These are phyloP conservation scores for Falco concolor DNA, from an alignment of 2,797 vertebrate genomes.

Conservation along the genomic window DNA sequence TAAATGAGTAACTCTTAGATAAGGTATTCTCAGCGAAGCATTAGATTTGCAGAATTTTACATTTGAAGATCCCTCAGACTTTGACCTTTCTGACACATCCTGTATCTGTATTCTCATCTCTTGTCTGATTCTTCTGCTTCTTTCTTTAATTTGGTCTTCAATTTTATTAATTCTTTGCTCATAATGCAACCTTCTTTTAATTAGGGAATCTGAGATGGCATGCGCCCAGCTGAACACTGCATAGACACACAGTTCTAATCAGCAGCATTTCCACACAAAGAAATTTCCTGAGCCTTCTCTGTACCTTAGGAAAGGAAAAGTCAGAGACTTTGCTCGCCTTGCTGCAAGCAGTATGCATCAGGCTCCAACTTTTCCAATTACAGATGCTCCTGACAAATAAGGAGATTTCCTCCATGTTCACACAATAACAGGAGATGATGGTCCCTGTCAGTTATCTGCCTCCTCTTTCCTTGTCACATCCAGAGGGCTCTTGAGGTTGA, in stretches of 20 bases:
- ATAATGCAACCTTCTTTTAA: background rate
- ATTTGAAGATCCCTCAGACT: background rate
- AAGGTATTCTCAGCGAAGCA: background rate
- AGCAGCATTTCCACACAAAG: background rate
- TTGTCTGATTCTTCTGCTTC: background rate
- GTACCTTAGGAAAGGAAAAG: background rate
- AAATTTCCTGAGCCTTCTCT: background rate
- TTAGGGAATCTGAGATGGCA: background rate
- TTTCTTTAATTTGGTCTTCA: background rate
- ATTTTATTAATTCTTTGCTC: background rate
- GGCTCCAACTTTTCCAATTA: background rate
- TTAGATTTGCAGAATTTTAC: background rate
- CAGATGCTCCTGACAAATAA: background rate
- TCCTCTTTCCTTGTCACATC: background rate
- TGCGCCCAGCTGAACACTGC: background rate
- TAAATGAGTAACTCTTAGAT: background rate
- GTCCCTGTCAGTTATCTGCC: background rate
- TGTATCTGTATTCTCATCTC: background rate
- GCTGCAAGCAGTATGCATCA: accelerated
- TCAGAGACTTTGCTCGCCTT: background rate
- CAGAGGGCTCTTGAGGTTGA: background rate
- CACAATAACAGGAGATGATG: background rate
- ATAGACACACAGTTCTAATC: background rate
- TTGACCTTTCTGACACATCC: background rate
- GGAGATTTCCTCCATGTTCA: background rate